Conservation (phyloP, 2,113 vertebrate species). For the Cathartes aura region DNA sequence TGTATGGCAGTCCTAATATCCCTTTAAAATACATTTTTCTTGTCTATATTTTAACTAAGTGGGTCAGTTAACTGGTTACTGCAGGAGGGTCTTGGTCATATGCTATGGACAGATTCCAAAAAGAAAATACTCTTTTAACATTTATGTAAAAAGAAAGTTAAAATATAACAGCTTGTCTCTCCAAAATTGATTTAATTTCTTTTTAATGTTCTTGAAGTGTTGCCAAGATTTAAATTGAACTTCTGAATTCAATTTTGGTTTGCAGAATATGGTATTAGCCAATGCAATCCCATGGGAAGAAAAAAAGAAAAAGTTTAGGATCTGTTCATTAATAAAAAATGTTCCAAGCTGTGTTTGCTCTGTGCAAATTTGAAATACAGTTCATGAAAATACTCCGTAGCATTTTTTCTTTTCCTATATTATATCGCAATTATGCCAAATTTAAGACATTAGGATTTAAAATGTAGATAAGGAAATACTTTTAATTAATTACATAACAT, state of each 20-base stretch:
- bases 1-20: neutral
- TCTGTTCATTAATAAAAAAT: neutral
- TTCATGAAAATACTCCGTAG: neutral
- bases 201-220: constrained; percentile 61
- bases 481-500: neutral
- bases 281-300: neutral
- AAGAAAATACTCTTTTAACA: neutral
- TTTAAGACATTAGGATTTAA: neutral
- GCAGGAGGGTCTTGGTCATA: neutral
- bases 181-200: constrained; percentile 56
- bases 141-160: constrained; percentile 25
- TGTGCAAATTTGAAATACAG: neutral
- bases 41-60: neutral
- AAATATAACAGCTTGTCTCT: constrained; percentile 15
- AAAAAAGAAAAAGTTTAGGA: neutral
- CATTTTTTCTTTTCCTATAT: neutral
- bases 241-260: constrained; percentile 40
- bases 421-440: neutral
- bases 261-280: constrained; percentile 29
- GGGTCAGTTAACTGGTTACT: neutral
- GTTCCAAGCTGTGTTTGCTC: neutral
- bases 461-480: neutral
- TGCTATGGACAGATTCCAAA: neutral
- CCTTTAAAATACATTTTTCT: neutral
- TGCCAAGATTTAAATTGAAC: constrained; percentile 68